phyloP scores from a whole-genome alignment of 2,888 invertebrate species.

The Brenthis ino region DNA sequence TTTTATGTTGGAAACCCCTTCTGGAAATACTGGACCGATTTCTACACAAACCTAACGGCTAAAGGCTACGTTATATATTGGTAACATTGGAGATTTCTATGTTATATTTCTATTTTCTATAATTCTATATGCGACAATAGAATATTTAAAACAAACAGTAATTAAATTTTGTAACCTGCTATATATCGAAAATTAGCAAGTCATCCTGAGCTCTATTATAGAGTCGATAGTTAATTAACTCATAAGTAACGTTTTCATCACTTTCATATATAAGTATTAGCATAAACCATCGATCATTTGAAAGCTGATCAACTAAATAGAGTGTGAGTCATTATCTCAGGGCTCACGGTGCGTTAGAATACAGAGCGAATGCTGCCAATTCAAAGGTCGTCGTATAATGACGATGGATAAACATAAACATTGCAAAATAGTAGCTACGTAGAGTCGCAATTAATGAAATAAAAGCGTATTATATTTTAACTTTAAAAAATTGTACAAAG shows the following conservation, averaged over 20 bases:
- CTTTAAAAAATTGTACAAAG: background rate
- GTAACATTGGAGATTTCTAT: no score
- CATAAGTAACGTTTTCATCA: slow-evolving; percentile 1
- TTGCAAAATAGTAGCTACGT: slow-evolving; percentile 14
- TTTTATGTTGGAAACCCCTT: no score
- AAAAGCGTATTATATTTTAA: background rate
- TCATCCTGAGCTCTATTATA: background rate
- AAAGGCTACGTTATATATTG: no score
- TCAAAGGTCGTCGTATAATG: slow-evolving; percentile 23
- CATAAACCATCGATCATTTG: slow-evolving; percentile 7
- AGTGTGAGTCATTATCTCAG: background rate
- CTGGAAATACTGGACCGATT: no score
- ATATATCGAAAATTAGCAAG: no score
- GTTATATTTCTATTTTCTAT: no score
- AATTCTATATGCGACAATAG: no score
- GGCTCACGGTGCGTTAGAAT: slow-evolving; percentile 2
- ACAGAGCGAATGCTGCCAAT: background rate
- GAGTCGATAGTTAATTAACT: slow-evolving; percentile 1
- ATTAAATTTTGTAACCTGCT: no score
- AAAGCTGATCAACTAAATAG: background rate
- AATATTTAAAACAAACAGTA: no score
- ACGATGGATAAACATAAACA: slow-evolving; percentile 1
- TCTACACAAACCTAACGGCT: no score
- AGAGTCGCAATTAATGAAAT: background rate
- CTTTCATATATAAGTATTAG: slow-evolving; percentile 1